A percentile compares a stretch with the other conserved stretches of the same genome.
These are phyloP conservation scores for Cheilosia pagana DNA, from an alignment of 2,888 invertebrate species.

Conservation along the genomic window DNA sequence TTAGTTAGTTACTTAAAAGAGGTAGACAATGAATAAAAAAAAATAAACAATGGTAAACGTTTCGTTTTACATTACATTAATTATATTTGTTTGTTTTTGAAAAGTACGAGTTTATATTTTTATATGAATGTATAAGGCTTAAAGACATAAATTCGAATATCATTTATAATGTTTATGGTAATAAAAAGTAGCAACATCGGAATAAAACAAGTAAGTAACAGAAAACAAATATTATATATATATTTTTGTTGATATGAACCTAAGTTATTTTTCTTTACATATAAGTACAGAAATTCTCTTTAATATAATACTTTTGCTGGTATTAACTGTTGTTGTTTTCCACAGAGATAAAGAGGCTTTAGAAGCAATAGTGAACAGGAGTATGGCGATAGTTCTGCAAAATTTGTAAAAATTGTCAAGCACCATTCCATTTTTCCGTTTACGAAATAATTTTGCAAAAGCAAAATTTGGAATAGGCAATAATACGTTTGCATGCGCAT, in stretches of 20 bases:
- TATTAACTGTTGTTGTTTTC: constrained; percentile 25
- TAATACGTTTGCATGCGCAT: too few species aligned
- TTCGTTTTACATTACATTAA: not conserved
- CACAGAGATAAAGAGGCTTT: not conserved
- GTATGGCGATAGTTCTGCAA: not conserved
- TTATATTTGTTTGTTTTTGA: not conserved
- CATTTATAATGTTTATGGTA: constrained; percentile 24
- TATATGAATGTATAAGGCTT: not conserved
- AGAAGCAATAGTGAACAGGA: not conserved
- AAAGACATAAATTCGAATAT: constrained; percentile 62
- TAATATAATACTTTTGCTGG: constrained; percentile 52
- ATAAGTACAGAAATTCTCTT: constrained; percentile 55
- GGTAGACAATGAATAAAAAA: not conserved
- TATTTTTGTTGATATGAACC: constrained; percentile 23
- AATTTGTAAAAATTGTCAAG: not conserved
- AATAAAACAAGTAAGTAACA: constrained; percentile 48
- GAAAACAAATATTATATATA: not conserved
- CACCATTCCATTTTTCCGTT: not conserved
- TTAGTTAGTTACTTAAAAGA: constrained; percentile 6
- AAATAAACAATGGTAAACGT: constrained; percentile 16
- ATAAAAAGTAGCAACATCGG: constrained; percentile 23
- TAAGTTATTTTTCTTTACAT: constrained; percentile 51
- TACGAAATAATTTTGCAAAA: not conserved
- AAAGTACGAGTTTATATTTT: constrained; percentile 20
- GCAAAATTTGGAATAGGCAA: not conserved